phyloP scores from a whole-genome alignment of 2,113 vertebrate genomes.

The Thryonomys swinderianus region DNA sequence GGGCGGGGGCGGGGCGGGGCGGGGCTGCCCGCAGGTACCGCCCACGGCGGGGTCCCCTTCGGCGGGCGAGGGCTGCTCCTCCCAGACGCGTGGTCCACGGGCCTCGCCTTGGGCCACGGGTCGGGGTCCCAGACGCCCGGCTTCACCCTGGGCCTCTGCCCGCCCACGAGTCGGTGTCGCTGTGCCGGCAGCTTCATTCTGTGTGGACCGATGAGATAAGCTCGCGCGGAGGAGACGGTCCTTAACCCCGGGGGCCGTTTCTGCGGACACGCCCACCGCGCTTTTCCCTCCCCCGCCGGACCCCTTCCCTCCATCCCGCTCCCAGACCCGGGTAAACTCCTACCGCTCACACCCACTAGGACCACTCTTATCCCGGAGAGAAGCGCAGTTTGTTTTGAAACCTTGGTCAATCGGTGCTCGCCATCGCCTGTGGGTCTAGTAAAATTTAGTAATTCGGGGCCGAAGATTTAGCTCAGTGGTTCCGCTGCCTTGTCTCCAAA shows the following conservation, averaged over 20 bases:
- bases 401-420: neutral
- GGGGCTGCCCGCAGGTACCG: neutral
- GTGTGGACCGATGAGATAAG: neutral
- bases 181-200: neutral
- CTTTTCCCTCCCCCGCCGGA: no score
- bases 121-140: neutral
- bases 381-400: neutral
- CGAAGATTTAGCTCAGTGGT: no score
- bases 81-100: fast-evolving
- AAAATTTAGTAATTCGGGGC: constrained; percentile 48
- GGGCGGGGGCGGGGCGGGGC: neutral
- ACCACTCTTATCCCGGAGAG: neutral
- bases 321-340: fast-evolving
- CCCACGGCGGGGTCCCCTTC: no score
- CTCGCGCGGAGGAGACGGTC: neutral
- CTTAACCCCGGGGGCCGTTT: neutral
- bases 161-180: neutral
- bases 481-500: no score
- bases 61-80: no score
- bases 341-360: neutral
- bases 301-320: fast-evolving
- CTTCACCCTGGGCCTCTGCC: neutral
- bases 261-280: no score
- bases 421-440: neutral
- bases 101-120: fast-evolving